Evolutionary conservation across 2,797 vertebrate species (phyloP), one percentile per base, ranked within the genome.

Genomic region (Takifugu ocellatus): DNA sequence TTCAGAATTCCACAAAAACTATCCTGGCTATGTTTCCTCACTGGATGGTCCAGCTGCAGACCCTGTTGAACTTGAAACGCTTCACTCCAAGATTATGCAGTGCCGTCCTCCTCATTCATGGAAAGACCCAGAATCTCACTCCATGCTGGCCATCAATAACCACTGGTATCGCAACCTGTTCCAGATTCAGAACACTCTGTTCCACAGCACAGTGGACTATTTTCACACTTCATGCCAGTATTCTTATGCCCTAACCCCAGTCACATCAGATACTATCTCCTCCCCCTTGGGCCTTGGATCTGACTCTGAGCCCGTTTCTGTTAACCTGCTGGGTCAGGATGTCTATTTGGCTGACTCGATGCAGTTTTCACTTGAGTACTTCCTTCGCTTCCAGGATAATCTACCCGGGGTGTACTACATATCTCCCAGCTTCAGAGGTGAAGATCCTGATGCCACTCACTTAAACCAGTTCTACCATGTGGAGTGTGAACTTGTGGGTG

Each of bases 381-480:
- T 92, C 62, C 85, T 93, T 65, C 87, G 91, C 36, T 92, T 93
- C 54, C 91, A 91, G 48, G 90, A 93, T 1, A 82, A 85, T 50
- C 81, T 92, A 5, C 77, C 79, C 0, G 91, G 92, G 7, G 70
- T 89, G 1, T 93, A 93, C 45, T 93, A 93, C 36, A 80, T 93
- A 52, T 91, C 92, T 24, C 85, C 91, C 53, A 92, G 92, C 79
- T 93, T 93, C 51, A 73, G 92, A 76, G 92, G 91, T 1, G 92
- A 93, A 73, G 89, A 92, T 63, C 91, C 90, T 49, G 92, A 93
- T 62, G 49, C 89, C 56, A 91, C 92, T 36, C 92, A 93, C 78
- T 74, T 93, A 59, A 93, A 93, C 62, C 91, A 93, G 79, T 93
- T 93, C 79, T 93, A 92, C 74, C 92, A 93, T 2, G 87, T 93